Evolutionary conservation across 2,113 vertebrate species (phyloP).

Genomic region (Cygnus atratus): DNA sequence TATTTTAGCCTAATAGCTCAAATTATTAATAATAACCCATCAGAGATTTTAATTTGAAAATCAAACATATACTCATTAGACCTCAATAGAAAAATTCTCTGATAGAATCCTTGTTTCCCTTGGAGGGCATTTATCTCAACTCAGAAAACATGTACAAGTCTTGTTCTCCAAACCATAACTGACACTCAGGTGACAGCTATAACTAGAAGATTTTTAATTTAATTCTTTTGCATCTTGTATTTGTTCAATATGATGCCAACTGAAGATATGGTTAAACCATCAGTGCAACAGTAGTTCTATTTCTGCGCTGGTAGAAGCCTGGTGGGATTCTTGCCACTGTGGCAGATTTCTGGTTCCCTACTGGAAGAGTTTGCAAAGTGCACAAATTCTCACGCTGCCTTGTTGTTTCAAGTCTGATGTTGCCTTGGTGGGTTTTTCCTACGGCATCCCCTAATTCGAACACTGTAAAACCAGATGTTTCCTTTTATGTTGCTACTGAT

Average conservation of each 20-base stretch:
- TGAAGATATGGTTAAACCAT: not conserved
- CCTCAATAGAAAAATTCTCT: not conserved
- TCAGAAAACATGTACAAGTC: not conserved
- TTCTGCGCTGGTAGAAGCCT: not conserved
- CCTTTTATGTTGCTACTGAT: constrained; percentile 36
- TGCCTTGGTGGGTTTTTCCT: not conserved
- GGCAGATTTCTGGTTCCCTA: not conserved
- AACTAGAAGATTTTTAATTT: not conserved
- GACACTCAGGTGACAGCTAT: not conserved
- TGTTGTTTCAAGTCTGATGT: not conserved
- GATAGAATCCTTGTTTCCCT: not conserved
- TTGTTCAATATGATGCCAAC: not conserved
- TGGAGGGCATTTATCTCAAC: not conserved
- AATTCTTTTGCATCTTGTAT: not conserved
- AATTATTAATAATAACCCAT: not conserved
- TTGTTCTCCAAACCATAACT: not conserved
- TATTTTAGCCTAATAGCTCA: not conserved
- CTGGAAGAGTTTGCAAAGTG: not conserved
- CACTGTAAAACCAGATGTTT: constrained; percentile 52
- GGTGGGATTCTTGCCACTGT: not conserved
- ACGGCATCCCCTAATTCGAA: not conserved
- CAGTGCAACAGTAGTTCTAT: fast-evolving
- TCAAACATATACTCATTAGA: not conserved
- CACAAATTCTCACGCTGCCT: not conserved
- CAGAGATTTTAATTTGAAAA: not conserved